A percentile compares a stretch with the other conserved stretches of the same genome.
These are phyloP conservation scores for Cheumatopsyche charites DNA, from an alignment of 1,140 invertebrate species.

Conservation along the genomic window DNA sequence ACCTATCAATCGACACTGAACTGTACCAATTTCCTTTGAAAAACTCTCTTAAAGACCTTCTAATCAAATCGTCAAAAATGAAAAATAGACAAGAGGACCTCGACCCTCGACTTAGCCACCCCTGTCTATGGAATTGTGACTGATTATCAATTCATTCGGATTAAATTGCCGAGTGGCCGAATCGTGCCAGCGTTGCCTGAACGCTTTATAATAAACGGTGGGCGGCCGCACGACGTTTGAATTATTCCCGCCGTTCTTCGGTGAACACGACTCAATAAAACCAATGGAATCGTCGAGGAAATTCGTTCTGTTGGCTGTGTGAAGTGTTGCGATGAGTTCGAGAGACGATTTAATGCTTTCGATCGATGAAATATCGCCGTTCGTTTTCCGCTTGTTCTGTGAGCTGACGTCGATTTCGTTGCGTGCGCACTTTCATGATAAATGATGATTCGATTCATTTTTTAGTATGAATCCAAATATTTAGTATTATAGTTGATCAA, in stretches of 20 bases:
- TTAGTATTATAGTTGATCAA: no score
- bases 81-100: neutral
- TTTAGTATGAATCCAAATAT: no score
- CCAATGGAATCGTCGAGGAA: neutral
- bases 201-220: constrained; percentile 11
- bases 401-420: no score
- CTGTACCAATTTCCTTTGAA: no score
- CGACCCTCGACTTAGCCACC: neutral
- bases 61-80: no score
- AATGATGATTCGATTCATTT: no score
- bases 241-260: constrained; percentile 21
- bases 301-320: neutral
- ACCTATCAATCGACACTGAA: no score
- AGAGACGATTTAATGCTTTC: no score
- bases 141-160: constrained; percentile 46
- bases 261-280: constrained; percentile 4
- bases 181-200: constrained; percentile 24
- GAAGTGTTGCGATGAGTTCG: neutral
- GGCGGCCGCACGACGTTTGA: constrained; percentile 28
- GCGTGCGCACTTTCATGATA: no score
- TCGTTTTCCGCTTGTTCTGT: no score
- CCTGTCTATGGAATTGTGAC: constrained; percentile 28
- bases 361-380: no score
- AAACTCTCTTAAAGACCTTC: no score
- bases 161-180: constrained; percentile 41